Evolutionary conservation across 1,140 invertebrate genomes (phyloP).

Genomic region (Aphidius ervi): DNA sequence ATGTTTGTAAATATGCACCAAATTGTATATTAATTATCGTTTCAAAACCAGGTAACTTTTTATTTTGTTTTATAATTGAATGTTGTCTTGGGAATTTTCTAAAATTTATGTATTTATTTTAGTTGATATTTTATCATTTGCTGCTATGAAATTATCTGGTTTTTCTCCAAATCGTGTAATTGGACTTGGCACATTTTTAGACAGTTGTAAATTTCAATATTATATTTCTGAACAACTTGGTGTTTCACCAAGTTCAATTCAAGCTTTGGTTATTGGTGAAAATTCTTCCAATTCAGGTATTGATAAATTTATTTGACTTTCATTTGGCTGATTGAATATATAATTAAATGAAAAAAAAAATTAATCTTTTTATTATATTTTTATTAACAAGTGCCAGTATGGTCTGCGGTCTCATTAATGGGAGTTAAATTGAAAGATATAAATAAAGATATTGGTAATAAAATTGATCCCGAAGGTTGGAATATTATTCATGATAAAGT

Average conservation of each 20-base stretch:
- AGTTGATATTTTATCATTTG: constrained; percentile 64
- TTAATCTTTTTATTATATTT: neutral
- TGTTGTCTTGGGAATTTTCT: neutral
- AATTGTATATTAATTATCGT: constrained; percentile 59
- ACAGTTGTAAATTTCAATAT: constrained; percentile 59
- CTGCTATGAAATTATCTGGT: constrained; percentile 62
- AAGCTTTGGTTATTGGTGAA: constrained; percentile 61
- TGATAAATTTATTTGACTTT: neutral
- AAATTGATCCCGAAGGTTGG: constrained; percentile 56
- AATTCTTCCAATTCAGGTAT: constrained; percentile 58
- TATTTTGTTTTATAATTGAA: neutral
- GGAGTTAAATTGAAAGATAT: constrained; percentile 57
- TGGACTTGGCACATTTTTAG: constrained; percentile 61
- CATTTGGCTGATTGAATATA: neutral
- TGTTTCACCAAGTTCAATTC: constrained; percentile 54
- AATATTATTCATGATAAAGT: constrained; percentile 56
- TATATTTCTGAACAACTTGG: constrained; percentile 56
- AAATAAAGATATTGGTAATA: constrained; percentile 52
- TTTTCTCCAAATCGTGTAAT: constrained; percentile 59
- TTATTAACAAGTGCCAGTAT: constrained; percentile 55
- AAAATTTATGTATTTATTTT: constrained; percentile 22
- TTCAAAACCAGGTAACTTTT: constrained; percentile 55
- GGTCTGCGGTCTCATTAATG: constrained; percentile 61
- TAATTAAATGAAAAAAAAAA: neutral
- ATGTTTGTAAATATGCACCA: constrained; percentile 58